These are phyloP conservation scores for Drosophila niveifrons DNA, from an alignment of 2,888 invertebrate species.

Conservation along the genomic window DNA sequence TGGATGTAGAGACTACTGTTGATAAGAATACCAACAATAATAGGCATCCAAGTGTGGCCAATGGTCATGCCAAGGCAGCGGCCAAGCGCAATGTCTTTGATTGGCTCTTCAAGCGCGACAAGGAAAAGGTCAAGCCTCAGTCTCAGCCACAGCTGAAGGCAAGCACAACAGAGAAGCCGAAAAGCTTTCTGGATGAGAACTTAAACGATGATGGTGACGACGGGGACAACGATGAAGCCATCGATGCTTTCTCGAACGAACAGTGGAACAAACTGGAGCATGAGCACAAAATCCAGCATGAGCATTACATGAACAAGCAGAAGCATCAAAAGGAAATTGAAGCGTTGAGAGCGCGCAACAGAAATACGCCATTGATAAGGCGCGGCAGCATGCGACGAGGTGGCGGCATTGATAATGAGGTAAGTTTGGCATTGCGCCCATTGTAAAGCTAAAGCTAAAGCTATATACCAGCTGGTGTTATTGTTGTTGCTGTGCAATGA, in stretches of 20 bases:
- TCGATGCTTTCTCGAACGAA: slow-evolving; percentile 83
- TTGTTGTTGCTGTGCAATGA: slow-evolving; percentile 42
- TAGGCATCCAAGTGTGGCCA: slow-evolving; percentile 59
- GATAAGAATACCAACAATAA: slow-evolving; percentile 27
- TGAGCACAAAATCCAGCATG: slow-evolving; percentile 83
- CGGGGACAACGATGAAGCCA: slow-evolving; percentile 49
- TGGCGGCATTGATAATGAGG: slow-evolving; percentile 75
- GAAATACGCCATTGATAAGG: slow-evolving; percentile 62
- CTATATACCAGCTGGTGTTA: slow-evolving; percentile 6
- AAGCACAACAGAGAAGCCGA: slow-evolving; percentile 33
- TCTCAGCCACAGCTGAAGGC: slow-evolving; percentile 10
- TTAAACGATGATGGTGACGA: slow-evolving; percentile 4
- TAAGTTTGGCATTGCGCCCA: slow-evolving; percentile 75
- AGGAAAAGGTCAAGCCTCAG: slow-evolving; percentile 34
- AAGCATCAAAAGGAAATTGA: slow-evolving; percentile 80
- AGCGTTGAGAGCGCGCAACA: slow-evolving; percentile 58
- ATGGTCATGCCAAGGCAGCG: slow-evolving; percentile 54
- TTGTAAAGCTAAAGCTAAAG: slow-evolving; percentile 25
- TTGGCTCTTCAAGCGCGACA: slow-evolving; percentile 60
- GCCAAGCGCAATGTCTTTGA: slow-evolving; percentile 70
- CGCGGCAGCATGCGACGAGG: slow-evolving; percentile 21
- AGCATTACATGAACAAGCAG: slow-evolving; percentile 77
- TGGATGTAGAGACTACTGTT: slow-evolving; percentile 8
- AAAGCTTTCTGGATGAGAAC: neutral
- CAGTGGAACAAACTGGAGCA: slow-evolving; percentile 85